phyloP scores from a whole-genome alignment of 1,140 invertebrate genomes.

The Heliconius himera region DNA sequence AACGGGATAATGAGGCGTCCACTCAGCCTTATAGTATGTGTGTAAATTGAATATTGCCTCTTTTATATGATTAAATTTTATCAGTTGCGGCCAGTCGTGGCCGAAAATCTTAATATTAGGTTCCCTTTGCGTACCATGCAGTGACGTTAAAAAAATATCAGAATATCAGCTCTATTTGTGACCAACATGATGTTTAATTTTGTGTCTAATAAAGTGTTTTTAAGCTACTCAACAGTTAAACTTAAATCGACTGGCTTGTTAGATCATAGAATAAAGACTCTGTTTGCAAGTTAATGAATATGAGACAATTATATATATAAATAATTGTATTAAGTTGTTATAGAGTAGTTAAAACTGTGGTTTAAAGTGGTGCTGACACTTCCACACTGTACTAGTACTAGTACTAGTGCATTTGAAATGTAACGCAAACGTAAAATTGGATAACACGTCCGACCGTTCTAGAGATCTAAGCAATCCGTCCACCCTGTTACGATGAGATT shows the following conservation, averaged over 20 bases:
- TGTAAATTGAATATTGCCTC: constrained; percentile 66
- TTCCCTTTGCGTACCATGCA: no score
- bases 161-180: no score
- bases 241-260: no score
- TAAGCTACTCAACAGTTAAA: no score
- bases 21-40: constrained; percentile 72
- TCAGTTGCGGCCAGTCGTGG: neutral
- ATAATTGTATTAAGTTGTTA: no score
- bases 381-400: no score
- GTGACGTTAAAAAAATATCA: no score
- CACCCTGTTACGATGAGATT: neutral
- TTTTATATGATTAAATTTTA: neutral
- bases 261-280: neutral
- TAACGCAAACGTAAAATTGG: neutral
- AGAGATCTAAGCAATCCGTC: neutral
- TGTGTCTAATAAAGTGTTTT: neutral
- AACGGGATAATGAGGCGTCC: constrained; percentile 75
- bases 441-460: neutral
- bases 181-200: no score
- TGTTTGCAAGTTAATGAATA: neutral
- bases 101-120: no score
- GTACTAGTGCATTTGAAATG: neutral
- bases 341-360: no score
- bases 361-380: no score
- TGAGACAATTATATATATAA: no score